Percentiles rank a stretch among this genome's conserved stretches.
phyloP scores from a whole-genome alignment of 2,113 vertebrate genomes.

The Ancistrus triradiatus region DNA sequence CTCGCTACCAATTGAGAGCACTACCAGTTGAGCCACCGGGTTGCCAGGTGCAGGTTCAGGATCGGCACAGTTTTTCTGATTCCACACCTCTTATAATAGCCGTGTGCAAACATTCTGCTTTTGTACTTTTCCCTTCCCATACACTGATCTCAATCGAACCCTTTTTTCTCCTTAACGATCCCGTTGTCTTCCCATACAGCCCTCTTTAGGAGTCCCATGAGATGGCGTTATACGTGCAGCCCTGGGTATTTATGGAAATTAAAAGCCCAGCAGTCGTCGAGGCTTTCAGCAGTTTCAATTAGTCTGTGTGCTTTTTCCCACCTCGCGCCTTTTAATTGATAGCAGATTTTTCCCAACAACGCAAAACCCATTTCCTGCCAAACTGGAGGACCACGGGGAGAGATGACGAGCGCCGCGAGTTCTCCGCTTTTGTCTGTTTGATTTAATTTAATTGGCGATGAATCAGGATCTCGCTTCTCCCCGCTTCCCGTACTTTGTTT shows the following conservation, averaged over 20 bases:
- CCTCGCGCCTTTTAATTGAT: conserved; percentile 25
- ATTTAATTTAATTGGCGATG: neutral
- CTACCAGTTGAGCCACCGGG: too few species aligned
- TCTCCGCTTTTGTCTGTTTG: conserved; percentile 9
- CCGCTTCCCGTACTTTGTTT: too few species aligned
- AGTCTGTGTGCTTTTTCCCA: conserved; percentile 7
- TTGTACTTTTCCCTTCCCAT: too few species aligned
- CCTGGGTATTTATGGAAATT: conserved; percentile 35
- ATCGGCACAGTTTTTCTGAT: too few species aligned
- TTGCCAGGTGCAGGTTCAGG: too few species aligned
- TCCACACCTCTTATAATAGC: too few species aligned
- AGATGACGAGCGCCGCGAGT: neutral
- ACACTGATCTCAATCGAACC: too few species aligned
- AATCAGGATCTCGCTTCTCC: neutral
- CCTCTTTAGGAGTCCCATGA: conserved; percentile 30
- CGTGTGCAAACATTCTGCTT: too few species aligned
- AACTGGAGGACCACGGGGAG: neutral
- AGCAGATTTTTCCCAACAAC: neutral
- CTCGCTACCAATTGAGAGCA: too few species aligned
- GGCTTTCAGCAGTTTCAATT: conserved; percentile 38
- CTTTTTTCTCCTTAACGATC: too few species aligned
- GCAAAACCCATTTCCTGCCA: neutral
- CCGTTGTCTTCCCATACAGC: too few species aligned
- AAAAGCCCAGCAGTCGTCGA: conserved; percentile 32
- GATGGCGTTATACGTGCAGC: conserved; percentile 31